Base-by-base conservation (phyloP, 2,888 invertebrate genomes). In the Neoitamus cyanurus region DNA sequence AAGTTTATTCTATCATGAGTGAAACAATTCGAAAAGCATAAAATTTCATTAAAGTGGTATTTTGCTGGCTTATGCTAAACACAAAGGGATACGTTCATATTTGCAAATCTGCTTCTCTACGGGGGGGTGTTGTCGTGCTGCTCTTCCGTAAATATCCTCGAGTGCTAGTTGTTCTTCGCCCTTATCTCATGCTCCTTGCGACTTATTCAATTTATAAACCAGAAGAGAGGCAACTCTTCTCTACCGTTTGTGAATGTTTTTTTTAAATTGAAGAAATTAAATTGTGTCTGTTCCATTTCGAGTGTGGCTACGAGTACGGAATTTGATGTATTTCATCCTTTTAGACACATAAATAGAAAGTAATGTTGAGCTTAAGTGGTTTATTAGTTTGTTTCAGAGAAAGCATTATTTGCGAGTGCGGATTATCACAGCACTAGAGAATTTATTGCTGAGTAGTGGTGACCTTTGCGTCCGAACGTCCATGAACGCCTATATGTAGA, bases 21-120 rank as follows among this genome's bases (percentile, higher is more conserved):
- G 73, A 73, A 73, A 73, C 73, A 73, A 73, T 73, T 73, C 73
- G 36, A 20, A 73, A 73, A 73, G 73, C 73, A 36, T 73, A 73
- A 73, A 73, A 73, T 73, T 73, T 73, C 73, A 73, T 73, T 73
- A 73, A 73, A 73, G 73, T 73, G 36, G 73, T 37, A 73, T 73
- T 73, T 70, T 73, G 37, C 36, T 3, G 73, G 73, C 34, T 73
- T 36, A 73, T 36, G 73, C 20, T 25, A 25, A 73, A 36, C 73
- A 73, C 13, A 73, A 73, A 37, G 34, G 36, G 73, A 73, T 37
- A 73, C 37, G 36, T 73, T 73, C 36, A 31, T 73, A 73, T 37
- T 73, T 73, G 34, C 36, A 36, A 73, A 73, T 73, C 73, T 36
- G 9, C 34, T 37, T 73, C n/a, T 73, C 73, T 73, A 15, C 36